Base-by-base conservation (phyloP, 2,797 vertebrate genomes). In the Trachops cirrhosus region DNA sequence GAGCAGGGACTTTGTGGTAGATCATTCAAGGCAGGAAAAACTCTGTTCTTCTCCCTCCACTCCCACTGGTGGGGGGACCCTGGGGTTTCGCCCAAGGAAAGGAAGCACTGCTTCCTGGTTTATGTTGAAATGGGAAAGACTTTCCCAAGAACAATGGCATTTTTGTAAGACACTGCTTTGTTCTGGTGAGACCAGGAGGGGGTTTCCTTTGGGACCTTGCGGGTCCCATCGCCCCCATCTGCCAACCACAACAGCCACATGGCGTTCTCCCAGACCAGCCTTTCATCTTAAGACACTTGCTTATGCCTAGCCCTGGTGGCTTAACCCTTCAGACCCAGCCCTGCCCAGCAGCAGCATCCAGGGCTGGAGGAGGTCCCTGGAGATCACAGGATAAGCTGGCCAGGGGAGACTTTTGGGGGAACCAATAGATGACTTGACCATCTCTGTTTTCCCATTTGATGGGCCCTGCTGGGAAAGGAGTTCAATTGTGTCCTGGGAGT, bases 121-220 rank as follows among this genome's bases (percentile, higher is more conserved):
- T 98, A 97, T 91, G 95, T 94, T 97, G 96, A 95, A 96, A 97
- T 97, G 97, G 96, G 96, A 98, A 97, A 97, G 97, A 96, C 97
- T 96, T 97, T 92, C 78, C 96, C 96, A 94, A 96, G 95, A 97
- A 98, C 97, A 98, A 98, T 98, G 93, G 96, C 93, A 29, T 96
- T 98, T 97, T 97, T 85, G 79, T 96, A 97, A 98, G 97, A 97
- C 92, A 97, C 96, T 54, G 96, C 97, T 97, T 98, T 98, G 97
- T 98, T 98, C 96, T 98, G 96, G 97, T 93, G 93, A 95, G 96
- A 96, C 92, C 96, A 96, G 97, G 96, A 96, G 95, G 97, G 97
- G 94, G 83, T 96, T 98, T 98, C 97, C 97, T 98, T 98, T 90
- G 97, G 97, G 97, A 96, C 94, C 52, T 82, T 89, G 78, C 71